phyloP scores from a whole-genome alignment of 64 coral and sea anemone genomes.

The Acropora tenuis region DNA sequence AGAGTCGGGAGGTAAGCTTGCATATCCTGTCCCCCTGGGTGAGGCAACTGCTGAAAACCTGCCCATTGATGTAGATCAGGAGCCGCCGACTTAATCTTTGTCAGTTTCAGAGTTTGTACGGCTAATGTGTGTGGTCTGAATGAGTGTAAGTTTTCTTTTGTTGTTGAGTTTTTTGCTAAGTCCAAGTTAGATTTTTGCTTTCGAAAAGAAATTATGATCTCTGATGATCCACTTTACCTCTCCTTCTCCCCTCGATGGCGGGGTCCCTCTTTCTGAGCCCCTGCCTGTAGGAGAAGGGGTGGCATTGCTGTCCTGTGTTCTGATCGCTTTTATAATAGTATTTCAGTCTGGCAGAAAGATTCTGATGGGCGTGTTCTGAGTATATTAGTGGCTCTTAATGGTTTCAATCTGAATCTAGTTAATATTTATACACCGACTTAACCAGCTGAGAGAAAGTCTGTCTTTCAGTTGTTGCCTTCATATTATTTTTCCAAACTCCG shows the following conservation, averaged over 20 bases:
- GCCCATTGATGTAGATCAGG: no score
- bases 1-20: no score
- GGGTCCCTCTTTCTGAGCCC: not conserved
- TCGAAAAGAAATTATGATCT: not conserved
- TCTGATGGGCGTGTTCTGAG: not conserved
- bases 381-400: not conserved
- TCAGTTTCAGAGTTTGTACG: no score
- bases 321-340: not conserved
- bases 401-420: not conserved
- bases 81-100: no score
- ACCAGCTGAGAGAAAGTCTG: not conserved
- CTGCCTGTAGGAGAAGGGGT: not conserved
- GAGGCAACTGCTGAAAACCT: no score
- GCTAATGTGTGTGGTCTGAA: no score
- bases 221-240: not conserved
- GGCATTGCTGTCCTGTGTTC: not conserved
- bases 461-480: not conserved
- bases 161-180: no score
- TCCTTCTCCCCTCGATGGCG: not conserved
- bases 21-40: no score
- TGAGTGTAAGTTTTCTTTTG: no score
- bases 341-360: not conserved
- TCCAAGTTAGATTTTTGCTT: not conserved
- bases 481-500: constrained; percentile 1
- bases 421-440: constrained; percentile 29